Percentiles rank a stretch among this genome's conserved stretches.
Conservation (phyloP, 2,888 invertebrate species). For the Drosophila koepferae region DNA sequence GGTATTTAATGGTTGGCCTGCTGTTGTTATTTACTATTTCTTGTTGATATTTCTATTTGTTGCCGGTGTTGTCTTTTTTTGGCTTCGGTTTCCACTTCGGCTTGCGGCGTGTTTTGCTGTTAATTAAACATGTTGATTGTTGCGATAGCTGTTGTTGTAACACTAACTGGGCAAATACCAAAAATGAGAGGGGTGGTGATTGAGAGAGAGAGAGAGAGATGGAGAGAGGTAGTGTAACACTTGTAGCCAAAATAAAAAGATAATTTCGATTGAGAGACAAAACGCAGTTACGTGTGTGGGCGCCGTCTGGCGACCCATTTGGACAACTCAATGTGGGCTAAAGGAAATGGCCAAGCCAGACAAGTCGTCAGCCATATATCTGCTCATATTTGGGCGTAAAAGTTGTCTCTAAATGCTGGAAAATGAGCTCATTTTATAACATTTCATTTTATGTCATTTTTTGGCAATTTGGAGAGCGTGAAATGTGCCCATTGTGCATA, state of each 20-base stretch:
- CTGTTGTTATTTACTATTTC: neutral
- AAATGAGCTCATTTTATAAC: constrained; percentile 68
- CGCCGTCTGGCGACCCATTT: constrained; percentile 66
- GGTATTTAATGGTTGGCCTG: neutral
- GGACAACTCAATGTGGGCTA: constrained; percentile 69
- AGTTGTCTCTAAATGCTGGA: constrained; percentile 58
- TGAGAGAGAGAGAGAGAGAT: neutral
- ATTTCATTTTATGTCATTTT: constrained; percentile 4
- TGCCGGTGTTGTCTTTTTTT: constrained; percentile 53
- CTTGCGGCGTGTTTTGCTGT: constrained; percentile 61
- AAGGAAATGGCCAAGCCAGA: constrained; percentile 61
- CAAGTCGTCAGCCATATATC: constrained; percentile 8
- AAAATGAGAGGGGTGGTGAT: neutral
- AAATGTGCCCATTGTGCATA: constrained; percentile 40
- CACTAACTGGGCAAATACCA: constrained; percentile 25
- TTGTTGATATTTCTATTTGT: constrained; percentile 52
- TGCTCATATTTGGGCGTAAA: constrained; percentile 73
- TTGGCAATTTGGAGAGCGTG: constrained; percentile 48
- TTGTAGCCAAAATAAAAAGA: neutral
- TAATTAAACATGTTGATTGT: constrained; percentile 59
- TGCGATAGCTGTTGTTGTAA: constrained; percentile 22
- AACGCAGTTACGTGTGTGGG: constrained; percentile 54
- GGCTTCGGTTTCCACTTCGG: constrained; percentile 15
- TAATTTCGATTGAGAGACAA: constrained; percentile 47
- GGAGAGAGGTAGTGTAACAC: neutral